Percentiles rank a stretch among this genome's conserved stretches.
Evolutionary conservation across 2,888 invertebrate species (phyloP).

Genomic region (Eulithis prunata): DNA sequence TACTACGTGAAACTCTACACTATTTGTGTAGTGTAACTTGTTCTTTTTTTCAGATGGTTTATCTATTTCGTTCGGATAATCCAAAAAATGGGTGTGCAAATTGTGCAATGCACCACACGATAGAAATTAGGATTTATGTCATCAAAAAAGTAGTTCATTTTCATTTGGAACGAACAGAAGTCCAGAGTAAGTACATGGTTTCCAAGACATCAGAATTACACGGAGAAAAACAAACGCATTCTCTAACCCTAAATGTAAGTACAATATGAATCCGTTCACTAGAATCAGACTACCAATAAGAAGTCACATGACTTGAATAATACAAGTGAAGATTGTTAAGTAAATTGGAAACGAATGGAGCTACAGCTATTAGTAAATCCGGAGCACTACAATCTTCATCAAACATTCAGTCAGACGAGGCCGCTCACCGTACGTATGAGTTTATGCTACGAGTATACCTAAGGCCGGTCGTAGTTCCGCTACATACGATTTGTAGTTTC

Average conservation of each 20-base stretch:
- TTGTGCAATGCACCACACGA: too few species aligned
- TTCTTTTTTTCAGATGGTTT: slow-evolving; percentile 9
- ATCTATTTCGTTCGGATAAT: neutral
- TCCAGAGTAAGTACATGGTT: too few species aligned
- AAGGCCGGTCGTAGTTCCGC: slow-evolving; percentile 20
- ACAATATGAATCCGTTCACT: too few species aligned
- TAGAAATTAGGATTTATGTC: too few species aligned
- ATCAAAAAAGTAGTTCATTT: too few species aligned
- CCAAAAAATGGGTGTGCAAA: too few species aligned
- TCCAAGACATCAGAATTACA: too few species aligned
- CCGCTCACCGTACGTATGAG: slow-evolving; percentile 6
- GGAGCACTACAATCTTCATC: slow-evolving; percentile 34
- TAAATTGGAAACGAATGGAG: neutral
- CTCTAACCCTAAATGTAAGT: too few species aligned
- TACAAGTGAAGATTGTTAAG: neutral
- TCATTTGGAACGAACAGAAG: too few species aligned
- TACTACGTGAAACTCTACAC: slow-evolving; percentile 36
- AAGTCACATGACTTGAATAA: neutral
- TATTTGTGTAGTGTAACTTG: neutral
- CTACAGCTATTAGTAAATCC: slow-evolving; percentile 12
- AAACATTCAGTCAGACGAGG: slow-evolving; percentile 37
- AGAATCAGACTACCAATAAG: too few species aligned
- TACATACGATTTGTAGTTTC: slow-evolving; percentile 17
- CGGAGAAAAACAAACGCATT: too few species aligned
- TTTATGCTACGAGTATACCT: slow-evolving; percentile 7